Evolutionary conservation across 1,140 invertebrate genomes (phyloP).

Genomic region (Sycophila sp.): DNA sequence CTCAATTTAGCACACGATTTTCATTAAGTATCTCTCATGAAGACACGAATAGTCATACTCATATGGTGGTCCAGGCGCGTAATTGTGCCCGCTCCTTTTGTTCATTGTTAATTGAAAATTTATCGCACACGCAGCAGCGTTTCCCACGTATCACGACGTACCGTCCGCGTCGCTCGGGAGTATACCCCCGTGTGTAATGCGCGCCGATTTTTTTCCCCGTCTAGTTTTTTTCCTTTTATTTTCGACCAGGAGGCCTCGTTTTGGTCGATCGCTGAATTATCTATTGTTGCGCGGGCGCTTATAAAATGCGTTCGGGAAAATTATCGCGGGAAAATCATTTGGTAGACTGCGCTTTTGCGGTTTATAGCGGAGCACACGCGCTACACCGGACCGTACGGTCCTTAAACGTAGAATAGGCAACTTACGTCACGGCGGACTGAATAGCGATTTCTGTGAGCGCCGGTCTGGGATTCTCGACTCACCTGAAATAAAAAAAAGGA

Average conservation of each 20-base stretch:
- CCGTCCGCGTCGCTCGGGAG: no score
- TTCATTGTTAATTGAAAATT: constrained; percentile 36
- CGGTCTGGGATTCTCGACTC: background rate
- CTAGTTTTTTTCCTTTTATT: no score
- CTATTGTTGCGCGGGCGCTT: background rate
- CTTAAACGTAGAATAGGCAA: background rate
- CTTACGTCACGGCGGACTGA: background rate
- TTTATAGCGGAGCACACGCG: background rate
- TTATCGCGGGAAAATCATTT: constrained; percentile 1
- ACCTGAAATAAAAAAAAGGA: constrained; percentile 21
- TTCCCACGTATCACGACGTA: constrained; percentile 33
- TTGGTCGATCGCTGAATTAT: constrained; percentile 20
- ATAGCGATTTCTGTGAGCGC: background rate
- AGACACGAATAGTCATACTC: no score
- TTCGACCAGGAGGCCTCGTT: no score
- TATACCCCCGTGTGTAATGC: no score
- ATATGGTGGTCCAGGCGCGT: no score
- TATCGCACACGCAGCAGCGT: constrained; percentile 14
- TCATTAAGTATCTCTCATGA: no score
- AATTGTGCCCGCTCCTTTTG: constrained; percentile 15
- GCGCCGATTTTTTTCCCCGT: no score
- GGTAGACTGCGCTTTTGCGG: background rate
- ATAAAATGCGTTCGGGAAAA: constrained; percentile 1
- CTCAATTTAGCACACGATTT: no score
- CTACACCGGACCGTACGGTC: no score